Evolutionary conservation across 2,113 vertebrate genomes (phyloP).

Genomic region (Calidris pugnax): DNA sequence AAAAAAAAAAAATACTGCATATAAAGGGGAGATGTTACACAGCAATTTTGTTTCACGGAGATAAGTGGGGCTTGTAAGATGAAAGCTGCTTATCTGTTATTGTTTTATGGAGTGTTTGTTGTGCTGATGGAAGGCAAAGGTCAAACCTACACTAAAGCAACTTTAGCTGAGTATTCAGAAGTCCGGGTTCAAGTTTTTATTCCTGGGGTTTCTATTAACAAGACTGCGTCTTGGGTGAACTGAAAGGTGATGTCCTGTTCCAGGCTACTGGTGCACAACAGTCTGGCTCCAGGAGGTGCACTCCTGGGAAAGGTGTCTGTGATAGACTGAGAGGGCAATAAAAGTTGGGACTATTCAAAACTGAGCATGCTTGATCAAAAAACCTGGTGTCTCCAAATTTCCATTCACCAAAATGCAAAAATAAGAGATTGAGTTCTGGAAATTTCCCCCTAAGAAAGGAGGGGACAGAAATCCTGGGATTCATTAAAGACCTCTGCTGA

Average conservation of each 20-base stretch:
- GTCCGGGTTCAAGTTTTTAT: constrained; percentile 13
- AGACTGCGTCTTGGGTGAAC: neutral
- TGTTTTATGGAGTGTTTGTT: neutral
- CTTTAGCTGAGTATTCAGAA: neutral
- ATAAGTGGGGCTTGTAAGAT: neutral
- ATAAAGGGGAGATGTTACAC: neutral
- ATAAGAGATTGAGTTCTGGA: neutral
- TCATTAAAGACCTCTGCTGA: neutral
- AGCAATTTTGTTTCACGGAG: neutral
- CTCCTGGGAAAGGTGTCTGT: neutral
- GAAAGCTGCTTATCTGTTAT: neutral
- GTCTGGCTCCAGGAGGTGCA: neutral
- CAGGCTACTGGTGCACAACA: neutral
- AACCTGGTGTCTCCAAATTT: neutral
- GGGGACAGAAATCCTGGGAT: neutral
- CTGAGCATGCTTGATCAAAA: neutral
- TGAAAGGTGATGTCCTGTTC: neutral
- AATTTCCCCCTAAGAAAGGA: neutral
- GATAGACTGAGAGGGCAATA: neutral
- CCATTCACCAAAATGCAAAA: neutral
- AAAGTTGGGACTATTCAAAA: neutral
- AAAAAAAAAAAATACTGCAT: neutral
- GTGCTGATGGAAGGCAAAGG: constrained; percentile 10
- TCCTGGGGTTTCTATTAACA: neutral
- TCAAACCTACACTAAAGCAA: neutral